phyloP scores from a whole-genome alignment of 2,113 vertebrate species.

The Rhea pennata region DNA sequence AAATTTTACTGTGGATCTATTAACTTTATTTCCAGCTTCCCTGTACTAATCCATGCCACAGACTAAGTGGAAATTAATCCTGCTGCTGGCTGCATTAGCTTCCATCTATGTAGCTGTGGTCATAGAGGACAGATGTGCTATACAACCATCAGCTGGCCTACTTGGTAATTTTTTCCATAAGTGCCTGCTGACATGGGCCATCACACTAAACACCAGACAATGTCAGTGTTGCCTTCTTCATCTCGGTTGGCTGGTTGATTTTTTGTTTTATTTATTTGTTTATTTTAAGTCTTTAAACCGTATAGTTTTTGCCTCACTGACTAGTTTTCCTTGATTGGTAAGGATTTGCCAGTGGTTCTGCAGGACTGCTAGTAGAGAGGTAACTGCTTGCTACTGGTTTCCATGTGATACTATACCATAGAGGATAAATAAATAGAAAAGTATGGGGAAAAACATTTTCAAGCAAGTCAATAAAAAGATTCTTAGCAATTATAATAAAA shows the following conservation, averaged over 20 bases:
- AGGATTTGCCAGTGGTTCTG: background rate
- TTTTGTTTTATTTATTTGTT: background rate
- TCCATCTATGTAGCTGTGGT: background rate
- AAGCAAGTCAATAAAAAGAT: background rate
- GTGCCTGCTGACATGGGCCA: background rate
- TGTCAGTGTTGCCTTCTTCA: background rate
- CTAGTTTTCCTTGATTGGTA: background rate
- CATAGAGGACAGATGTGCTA: background rate
- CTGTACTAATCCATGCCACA: background rate
- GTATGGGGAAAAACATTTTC: background rate
- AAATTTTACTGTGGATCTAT: background rate
- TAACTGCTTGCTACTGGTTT: background rate
- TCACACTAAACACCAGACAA: background rate
- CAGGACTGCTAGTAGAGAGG: background rate
- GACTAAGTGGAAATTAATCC: conserved; percentile 1
- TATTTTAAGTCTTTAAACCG: background rate
- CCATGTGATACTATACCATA: background rate
- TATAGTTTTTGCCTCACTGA: background rate
- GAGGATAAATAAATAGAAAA: background rate
- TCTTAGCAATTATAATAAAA: background rate
- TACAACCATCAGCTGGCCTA: background rate
- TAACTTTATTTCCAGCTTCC: conserved; percentile 8
- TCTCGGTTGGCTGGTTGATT: background rate
- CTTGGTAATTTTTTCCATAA: background rate
- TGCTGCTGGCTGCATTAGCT: conserved; percentile 6